A percentile compares a stretch with the other conserved stretches of the same genome.
These are phyloP conservation scores for Chaenodraco wilsoni DNA, from an alignment of 2,797 vertebrate genomes.

Conservation along the genomic window DNA sequence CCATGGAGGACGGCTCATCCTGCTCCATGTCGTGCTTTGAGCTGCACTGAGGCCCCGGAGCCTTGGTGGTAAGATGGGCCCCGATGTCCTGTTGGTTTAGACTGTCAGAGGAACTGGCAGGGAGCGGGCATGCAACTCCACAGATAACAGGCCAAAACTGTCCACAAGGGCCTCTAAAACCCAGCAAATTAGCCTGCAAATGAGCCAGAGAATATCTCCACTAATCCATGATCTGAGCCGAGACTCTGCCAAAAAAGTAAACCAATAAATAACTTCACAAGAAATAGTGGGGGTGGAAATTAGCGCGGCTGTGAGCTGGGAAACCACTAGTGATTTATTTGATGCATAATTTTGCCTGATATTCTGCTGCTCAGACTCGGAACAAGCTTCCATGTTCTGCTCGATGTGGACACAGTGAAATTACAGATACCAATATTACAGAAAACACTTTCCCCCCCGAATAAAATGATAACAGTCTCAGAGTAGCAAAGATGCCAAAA, in stretches of 20 bases:
- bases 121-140: slow-evolving; percentile 73
- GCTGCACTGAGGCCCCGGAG: slow-evolving; percentile 63
- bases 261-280: slow-evolving; percentile 83
- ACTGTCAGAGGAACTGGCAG: slow-evolving; percentile 66
- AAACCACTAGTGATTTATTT: slow-evolving; percentile 74
- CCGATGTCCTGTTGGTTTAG: slow-evolving; percentile 74
- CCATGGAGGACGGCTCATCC: slow-evolving; percentile 70
- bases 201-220: slow-evolving; percentile 82
- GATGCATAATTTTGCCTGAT: slow-evolving; percentile 72
- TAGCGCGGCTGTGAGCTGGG: slow-evolving; percentile 62
- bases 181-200: slow-evolving; percentile 85
- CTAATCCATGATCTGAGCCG: slow-evolving; percentile 84
- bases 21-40: slow-evolving; percentile 60
- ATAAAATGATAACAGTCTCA: slow-evolving; percentile 54
- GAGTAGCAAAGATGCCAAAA: slow-evolving; percentile 44
- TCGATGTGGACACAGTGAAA: slow-evolving; percentile 51
- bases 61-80: slow-evolving; percentile 63
- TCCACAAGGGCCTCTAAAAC: slow-evolving; percentile 82
- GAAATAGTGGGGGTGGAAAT: slow-evolving; percentile 71
- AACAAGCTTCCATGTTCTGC: slow-evolving; percentile 61
- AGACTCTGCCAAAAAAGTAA: slow-evolving; percentile 76
- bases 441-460: slow-evolving; percentile 33
- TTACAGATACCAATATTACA: slow-evolving; percentile 52
- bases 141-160: slow-evolving; percentile 83
- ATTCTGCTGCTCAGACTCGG: slow-evolving; percentile 45